Percentiles rank a stretch among this genome's conserved stretches.
These are phyloP conservation scores for Cheilosia soror DNA, from an alignment of 2,888 invertebrate species.

Conservation along the genomic window DNA sequence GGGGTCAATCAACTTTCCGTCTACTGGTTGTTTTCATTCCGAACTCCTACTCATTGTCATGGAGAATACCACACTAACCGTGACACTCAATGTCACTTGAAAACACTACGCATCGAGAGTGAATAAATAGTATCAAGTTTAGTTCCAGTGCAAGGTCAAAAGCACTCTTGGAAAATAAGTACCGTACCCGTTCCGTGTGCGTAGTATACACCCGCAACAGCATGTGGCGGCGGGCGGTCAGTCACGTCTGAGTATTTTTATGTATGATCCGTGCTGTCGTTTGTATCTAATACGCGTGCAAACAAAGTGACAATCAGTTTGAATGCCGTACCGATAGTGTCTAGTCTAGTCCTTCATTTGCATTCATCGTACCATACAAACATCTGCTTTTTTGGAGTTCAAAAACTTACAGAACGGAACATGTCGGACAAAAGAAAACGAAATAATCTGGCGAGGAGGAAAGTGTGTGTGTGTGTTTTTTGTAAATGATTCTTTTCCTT, in stretches of 20 bases:
- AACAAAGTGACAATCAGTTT: slow-evolving; percentile 55
- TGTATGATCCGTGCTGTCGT: slow-evolving; percentile 6
- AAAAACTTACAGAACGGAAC: slow-evolving; percentile 28
- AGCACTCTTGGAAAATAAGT: slow-evolving; percentile 31
- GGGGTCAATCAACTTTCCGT: slow-evolving; percentile 63
- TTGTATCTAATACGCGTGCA: slow-evolving; percentile 33
- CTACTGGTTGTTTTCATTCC: slow-evolving; percentile 1
- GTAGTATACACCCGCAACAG: slow-evolving; percentile 14
- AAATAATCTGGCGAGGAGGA: slow-evolving; percentile 11
- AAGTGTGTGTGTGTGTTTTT: background rate
- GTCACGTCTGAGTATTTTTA: slow-evolving; percentile 52
- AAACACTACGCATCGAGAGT: slow-evolving; percentile 44
- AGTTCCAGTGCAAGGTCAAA: slow-evolving; percentile 66
- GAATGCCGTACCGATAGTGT: slow-evolving; percentile 8
- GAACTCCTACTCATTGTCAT: slow-evolving; percentile 6
- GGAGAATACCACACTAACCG: slow-evolving; percentile 12
- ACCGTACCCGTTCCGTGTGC: background rate
- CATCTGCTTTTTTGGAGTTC: slow-evolving; percentile 32
- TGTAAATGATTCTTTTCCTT: background rate
- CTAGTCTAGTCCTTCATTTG: slow-evolving; percentile 39
- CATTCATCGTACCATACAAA: slow-evolving; percentile 26
- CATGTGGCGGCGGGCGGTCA: slow-evolving; percentile 33
- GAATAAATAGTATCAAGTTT: slow-evolving; percentile 32
- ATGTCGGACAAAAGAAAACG: slow-evolving; percentile 18
- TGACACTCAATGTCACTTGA: slow-evolving; percentile 60